These are phyloP conservation scores for Dasyornis broadbenti DNA, from an alignment of 2,113 vertebrate species.

Conservation along the genomic window DNA sequence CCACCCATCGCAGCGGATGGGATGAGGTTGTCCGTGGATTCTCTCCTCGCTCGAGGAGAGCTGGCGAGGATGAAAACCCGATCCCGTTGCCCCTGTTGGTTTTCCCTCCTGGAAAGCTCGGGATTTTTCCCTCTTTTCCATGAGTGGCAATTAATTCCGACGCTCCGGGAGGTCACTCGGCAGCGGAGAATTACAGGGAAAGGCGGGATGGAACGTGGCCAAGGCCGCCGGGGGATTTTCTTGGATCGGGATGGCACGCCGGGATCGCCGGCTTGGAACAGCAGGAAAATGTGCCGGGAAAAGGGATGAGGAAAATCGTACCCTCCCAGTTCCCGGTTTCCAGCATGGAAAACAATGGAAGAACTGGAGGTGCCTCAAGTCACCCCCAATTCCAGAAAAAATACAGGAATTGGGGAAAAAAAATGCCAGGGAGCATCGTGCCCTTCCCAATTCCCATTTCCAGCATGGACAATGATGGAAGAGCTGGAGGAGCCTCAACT, in stretches of 20 bases:
- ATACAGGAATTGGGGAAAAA: neutral
- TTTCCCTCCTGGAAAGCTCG: neutral
- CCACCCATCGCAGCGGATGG: accelerated
- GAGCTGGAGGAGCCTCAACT: neutral
- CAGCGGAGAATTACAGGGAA: neutral
- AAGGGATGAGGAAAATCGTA: accelerated
- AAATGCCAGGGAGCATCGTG: accelerated
- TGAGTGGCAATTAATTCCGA: neutral
- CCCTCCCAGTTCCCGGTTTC: neutral
- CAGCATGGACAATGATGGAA: neutral
- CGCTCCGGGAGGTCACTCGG: neutral
- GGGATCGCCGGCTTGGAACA: neutral
- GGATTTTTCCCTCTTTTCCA: neutral
- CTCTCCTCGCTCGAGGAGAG: neutral
- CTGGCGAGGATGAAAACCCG: neutral
- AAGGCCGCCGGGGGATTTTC: accelerated
- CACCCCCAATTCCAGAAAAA: neutral
- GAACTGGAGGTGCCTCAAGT: neutral
- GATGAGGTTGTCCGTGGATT: neutral
- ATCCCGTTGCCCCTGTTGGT: neutral
- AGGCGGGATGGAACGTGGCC: neutral
- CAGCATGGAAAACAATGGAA: neutral
- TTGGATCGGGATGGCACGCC: neutral
- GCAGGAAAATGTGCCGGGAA: neutral
- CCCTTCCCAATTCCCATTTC: accelerated